Conservation (phyloP, 2,797 vertebrate species). For the Atherinosoma microstoma region DNA sequence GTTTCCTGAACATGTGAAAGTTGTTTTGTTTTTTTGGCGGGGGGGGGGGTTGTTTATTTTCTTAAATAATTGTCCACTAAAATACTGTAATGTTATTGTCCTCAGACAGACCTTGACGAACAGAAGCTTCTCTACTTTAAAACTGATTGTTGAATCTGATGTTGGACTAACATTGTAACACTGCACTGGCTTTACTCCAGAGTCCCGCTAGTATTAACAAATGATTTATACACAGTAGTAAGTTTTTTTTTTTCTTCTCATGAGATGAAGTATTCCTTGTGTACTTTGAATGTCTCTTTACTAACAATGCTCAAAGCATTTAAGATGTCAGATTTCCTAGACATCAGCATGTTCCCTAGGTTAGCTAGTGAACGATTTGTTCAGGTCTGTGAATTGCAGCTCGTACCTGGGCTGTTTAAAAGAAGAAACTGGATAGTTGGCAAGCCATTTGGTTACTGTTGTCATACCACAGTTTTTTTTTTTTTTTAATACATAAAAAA, state of each 20-base stretch:
- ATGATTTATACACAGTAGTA: neutral
- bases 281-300: neutral
- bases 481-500: neutral
- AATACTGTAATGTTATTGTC: neutral
- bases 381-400: neutral
- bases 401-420: neutral
- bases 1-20: conserved; percentile 55
- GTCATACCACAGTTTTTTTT: neutral
- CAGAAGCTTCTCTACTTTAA: conserved; percentile 10
- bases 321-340: neutral
- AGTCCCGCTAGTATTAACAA: neutral
- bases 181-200: conserved; percentile 41
- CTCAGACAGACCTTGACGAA: neutral
- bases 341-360: neutral
- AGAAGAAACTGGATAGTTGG: neutral
- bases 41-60: neutral
- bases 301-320: neutral
- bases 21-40: neutral
- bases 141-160: neutral
- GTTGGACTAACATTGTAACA: conserved; percentile 9
- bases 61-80: conserved; percentile 19
- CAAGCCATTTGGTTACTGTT: neutral
- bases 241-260: neutral
- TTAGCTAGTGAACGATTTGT: neutral
- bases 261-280: conserved; percentile 5